These are phyloP conservation scores for Callionymus lyra DNA, from an alignment of 2,113 vertebrate genomes.

Conservation along the genomic window DNA sequence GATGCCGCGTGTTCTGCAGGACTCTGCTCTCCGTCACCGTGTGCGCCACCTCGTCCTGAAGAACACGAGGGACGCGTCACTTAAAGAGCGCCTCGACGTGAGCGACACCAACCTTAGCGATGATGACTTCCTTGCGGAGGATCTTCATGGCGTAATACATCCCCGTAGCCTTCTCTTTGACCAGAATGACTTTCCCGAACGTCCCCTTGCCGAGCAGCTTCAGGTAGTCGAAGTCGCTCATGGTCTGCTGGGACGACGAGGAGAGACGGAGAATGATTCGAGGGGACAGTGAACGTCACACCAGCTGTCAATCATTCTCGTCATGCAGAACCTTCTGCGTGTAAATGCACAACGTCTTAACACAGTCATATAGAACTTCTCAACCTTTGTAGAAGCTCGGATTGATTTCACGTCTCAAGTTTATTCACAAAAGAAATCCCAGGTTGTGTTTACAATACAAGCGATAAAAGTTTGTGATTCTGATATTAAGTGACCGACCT, in stretches of 20 bases:
- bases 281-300: not conserved
- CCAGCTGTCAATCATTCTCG: not conserved
- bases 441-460: too few species aligned
- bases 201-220: constrained; percentile 93
- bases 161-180: constrained; percentile 84
- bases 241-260: constrained; percentile 65
- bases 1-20: constrained; percentile 88
- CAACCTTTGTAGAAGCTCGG: too few species aligned
- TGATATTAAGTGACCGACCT: too few species aligned
- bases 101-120: constrained; percentile 76
- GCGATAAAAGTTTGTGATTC: too few species aligned
- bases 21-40: constrained; percentile 93
- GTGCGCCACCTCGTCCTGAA: constrained; percentile 92
- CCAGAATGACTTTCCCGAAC: constrained; percentile 93
- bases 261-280: not conserved
- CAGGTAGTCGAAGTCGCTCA: constrained; percentile 94
- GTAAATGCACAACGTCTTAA: not conserved
- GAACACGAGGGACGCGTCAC: not conserved
- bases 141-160: constrained; percentile 97
- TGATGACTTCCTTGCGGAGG: constrained; percentile 91
- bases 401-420: too few species aligned
- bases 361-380: too few species aligned
- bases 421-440: too few species aligned
- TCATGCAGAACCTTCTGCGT: not conserved
- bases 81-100: not conserved